Base-by-base conservation (phyloP, 2,888 invertebrate species). In the Eurytoma adleriae region DNA sequence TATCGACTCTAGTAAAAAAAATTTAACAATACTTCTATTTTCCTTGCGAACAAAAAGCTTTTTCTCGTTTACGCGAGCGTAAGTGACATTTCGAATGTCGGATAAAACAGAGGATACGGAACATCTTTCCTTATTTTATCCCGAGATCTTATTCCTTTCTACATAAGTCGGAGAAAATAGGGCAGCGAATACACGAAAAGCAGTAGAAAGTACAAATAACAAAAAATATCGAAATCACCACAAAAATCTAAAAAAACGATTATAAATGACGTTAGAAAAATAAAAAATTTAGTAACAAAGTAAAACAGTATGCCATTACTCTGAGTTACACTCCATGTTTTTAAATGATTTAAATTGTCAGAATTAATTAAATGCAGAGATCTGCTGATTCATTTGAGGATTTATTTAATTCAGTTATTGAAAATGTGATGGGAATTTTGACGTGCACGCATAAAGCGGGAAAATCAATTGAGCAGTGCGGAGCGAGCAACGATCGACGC, bases 21-120 rank as follows among this genome's bases (percentile, higher is more conserved):
- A 56, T 69, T 57, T 74, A 61, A 54, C 56, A n/a, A 62, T 52
- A 50, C 59, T 69, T 61, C 40, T 75, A 79, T 57, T 71, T 71
- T 66, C 66, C 16, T 27, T 20, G 48, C 56, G 18, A 61, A 64
- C 66, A 52, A 52, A 77, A 68, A 80, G 77, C 54, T 73, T 80
- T 77, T 73, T 77, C 77, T 72, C 52, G 64, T 80, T 68, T 62
- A 62, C 73, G 20, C 69, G 69, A 50, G 40, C 64, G 24, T 80
- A 77, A 77, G 77, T 80, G 77, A 78, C 73, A 80, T 66, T 66
- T 73, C 77, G 72, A 68, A 77, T 73, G 76, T 48, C 67, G 57
- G 72, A 77, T 72, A 50, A 73, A 77, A 40, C 69, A 68, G 72
- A 72, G 73, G 48, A 59, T 67, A 61, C 68, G 30, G 54, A 76